Base-by-base conservation (phyloP, 2,797 vertebrate genomes). In the Brachyrhaphis roseni region DNA sequence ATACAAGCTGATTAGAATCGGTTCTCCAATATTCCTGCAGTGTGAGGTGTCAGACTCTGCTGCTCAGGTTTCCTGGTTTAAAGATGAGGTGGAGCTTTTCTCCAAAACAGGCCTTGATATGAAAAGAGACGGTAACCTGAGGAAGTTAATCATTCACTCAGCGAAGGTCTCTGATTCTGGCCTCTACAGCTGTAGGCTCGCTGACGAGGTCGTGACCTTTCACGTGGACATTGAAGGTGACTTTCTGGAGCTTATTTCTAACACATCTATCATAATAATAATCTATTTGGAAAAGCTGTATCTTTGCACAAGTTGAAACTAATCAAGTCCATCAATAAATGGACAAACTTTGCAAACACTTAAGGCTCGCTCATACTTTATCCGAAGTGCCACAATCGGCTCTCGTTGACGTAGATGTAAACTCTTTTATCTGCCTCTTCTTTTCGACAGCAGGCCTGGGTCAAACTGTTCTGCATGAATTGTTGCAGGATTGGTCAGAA, bases 161-260 rank as follows among this genome's bases (percentile, higher is more conserved):
- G 95, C 95, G 26, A 94, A 95, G 87, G 79, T 82, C 53, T 94
- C 92, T 36, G 95, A 96, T 84, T 90, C 94, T n/a, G 96, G 96
- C 78, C 64, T 94, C 80, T 96, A 96, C 90, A 91, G 90, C 89
- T 96, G 96, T 92, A 91, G 89, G 80, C 89, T 94, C 47, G 83
- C 75, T 71, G 93, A 92, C 62, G 94, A 96, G 82, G 88, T 84
- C 66, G 90, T 95, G 76, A 93, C 92, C 78, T 96, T 96, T 89
- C 93, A 87, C 20, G 95, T 96, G 91, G 93, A 95, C 1, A 73
- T 95, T 26, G 85, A 95, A 96, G 96, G 96, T 97, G 88, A 94
- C 88, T 94, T 90, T 53, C 70, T 87, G 81, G 18, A 84, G 10
- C 74, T 82, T 2, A 74, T 15, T 82, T 74, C 82, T 72, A 79